These are phyloP conservation scores for Desoria tigrina DNA, from an alignment of 2,888 invertebrate species.

Conservation along the genomic window DNA sequence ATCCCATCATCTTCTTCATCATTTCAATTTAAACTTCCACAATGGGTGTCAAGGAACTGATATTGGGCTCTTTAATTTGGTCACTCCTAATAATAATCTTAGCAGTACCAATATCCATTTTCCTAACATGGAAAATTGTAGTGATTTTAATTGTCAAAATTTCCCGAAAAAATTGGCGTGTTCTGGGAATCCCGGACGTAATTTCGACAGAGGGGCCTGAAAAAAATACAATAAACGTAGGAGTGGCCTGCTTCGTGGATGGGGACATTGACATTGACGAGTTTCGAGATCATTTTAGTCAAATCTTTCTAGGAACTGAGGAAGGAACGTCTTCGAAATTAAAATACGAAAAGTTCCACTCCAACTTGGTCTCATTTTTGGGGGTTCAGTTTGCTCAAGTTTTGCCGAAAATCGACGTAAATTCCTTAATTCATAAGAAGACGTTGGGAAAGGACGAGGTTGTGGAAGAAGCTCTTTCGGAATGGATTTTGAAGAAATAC, in stretches of 20 bases:
- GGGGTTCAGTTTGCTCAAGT: conserved; percentile 15
- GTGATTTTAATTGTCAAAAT: conserved; percentile 2
- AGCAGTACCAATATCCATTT: conserved; percentile 1
- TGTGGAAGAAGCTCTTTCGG: not conserved
- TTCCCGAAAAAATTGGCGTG: not conserved
- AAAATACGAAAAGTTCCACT: conserved; percentile 21
- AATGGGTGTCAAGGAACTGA: no score
- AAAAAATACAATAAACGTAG: conserved; percentile 12
- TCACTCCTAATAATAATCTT: conserved; percentile 1
- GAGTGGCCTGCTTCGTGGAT: not conserved
- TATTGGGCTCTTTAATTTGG: conserved; percentile 19
- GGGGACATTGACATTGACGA: conserved; percentile 3
- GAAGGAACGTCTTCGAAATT: not conserved
- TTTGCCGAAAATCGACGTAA: not conserved
- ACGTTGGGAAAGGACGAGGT: not conserved
- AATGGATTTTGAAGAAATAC: conserved; percentile 15
- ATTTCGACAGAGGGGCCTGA: not conserved
- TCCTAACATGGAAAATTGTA: conserved; percentile 11
- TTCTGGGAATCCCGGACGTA: not conserved
- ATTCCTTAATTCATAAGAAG: conserved; percentile 4
- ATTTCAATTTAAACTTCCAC: no score
- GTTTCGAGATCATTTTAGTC: conserved; percentile 9
- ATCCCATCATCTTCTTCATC: no score
- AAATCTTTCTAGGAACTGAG: conserved; percentile 3
- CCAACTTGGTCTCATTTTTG: conserved; percentile 6